Base-by-base conservation (phyloP, 2,113 vertebrate genomes). In the Erinaceus europaeus region DNA sequence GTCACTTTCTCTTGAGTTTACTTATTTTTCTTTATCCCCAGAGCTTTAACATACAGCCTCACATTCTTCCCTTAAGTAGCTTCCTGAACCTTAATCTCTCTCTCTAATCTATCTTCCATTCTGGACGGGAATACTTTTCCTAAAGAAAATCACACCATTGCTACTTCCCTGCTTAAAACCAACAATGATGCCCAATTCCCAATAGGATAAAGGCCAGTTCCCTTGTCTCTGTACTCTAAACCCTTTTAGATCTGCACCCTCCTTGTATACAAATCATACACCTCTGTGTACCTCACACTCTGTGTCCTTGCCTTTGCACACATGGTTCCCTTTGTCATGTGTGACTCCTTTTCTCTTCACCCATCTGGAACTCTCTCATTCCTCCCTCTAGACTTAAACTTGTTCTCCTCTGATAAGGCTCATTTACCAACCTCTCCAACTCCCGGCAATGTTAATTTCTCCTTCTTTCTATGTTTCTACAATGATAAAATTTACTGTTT, bases 1-100 rank as follows among this genome's bases (percentile, higher is more conserved):
- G 50, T 59, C 27, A 10, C 12, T 77, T 38, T 82, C n/a, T 80
- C 29, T 80, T 67, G 71, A 78, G 55, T 65, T 80, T 73, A 62
- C 46, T 32, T 40, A 57, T 38, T 80, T 80, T 74, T 34, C n/a
- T 77, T 52, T 65, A 76, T 11, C n/a, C 7, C 5, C 64, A 29
- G 15, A 76, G 40, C 52, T 32, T 91, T 76, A 73, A 78, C 44
- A 62, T 44, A 64, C 21, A 42, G 25, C 65, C 29, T 62, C 0
- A 3, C 2, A 8, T 9, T 59, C 8, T 77, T 46, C 34, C 38
- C 42, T 8, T 50, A 88, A 80, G 46, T 40, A 77, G 17, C 29
- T 32, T 68, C 50, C 64, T 68, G 27, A 36, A 4, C 15, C 46
- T 29, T 36, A 59, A 50, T 6, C 25, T 76, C 72, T 53, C 5